phyloP scores from a whole-genome alignment of 2,888 invertebrate genomes.

The Heteropelma amictum region DNA sequence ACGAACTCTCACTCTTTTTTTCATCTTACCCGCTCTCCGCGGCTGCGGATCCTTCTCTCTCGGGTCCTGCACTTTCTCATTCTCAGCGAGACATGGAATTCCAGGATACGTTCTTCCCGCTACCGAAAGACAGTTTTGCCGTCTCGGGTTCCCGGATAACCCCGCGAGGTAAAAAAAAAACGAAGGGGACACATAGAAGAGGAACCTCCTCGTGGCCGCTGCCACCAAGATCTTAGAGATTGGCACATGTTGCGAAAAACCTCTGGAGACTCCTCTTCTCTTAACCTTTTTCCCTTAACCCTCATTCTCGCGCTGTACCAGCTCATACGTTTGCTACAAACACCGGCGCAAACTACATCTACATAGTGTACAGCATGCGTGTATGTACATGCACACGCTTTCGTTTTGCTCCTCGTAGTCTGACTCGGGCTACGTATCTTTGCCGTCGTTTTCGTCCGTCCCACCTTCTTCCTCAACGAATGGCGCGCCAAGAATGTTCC shows the following conservation, averaged over 20 bases:
- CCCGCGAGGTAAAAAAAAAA: conserved; percentile 3
- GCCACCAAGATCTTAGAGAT: conserved; percentile 56
- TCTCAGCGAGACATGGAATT: conserved; percentile 56
- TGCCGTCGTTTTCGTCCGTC: conserved; percentile 46
- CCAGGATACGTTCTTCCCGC: conserved; percentile 56
- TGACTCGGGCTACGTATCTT: conserved; percentile 32
- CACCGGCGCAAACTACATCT: neutral
- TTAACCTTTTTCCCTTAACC: conserved; percentile 14
- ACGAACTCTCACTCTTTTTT: conserved; percentile 54
- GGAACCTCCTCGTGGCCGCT: conserved; percentile 37
- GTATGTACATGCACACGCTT: neutral
- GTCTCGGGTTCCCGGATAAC: conserved; percentile 32
- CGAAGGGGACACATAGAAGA: conserved; percentile 40
- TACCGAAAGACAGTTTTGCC: conserved; percentile 37
- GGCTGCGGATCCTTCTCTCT: conserved; percentile 1
- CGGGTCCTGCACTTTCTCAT: conserved; percentile 50
- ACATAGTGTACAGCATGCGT: neutral
- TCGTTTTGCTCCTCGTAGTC: conserved; percentile 23
- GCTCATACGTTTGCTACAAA: neutral
- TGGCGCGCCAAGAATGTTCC: conserved; percentile 63
- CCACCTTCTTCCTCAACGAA: conserved; percentile 44
- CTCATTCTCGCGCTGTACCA: neutral
- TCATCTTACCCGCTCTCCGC: conserved; percentile 18
- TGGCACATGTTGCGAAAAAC: conserved; percentile 61
- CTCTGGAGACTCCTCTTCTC: conserved; percentile 34